Base-by-base conservation (phyloP, 2,888 invertebrate genomes). In the Coenonympha glycerion region DNA sequence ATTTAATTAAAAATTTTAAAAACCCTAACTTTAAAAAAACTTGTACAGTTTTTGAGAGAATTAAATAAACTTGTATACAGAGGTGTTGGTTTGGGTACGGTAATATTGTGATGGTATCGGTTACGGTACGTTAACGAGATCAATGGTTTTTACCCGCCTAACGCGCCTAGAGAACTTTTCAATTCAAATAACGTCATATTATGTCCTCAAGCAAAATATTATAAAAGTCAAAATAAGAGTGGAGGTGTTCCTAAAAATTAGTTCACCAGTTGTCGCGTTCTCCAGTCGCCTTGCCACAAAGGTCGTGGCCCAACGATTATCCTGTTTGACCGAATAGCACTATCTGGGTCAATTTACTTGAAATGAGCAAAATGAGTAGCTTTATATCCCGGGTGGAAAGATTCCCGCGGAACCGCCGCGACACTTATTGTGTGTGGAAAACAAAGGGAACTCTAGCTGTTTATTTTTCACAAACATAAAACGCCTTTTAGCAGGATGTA, bases 301-400 rank as follows among this genome's bases (percentile, higher is more conserved):
- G 31, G 3, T 3, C 9, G 9, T 15, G 31, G 31, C 31, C 31
- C 9, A 9, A 5, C 31, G 1, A 9, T 33, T 15, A 55, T 55
- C 52, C 49, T 47, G 47, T 47, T 34, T 48, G 48, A 42, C 49
- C 44, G 46, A 42, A 6, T 34, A 33, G 18, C 47, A 33, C 19
- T 47, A 52, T 55, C 40, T 50, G 26, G 39, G 53, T 37, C 52
- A 49, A 44, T 44, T 44, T 52, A n/a, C 37, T 37, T 8, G 24
- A 26, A 37, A 47, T 21, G 26, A 42, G 13, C 28, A 26, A n/a
- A 24, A 30, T 41, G 8, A 22, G 16, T n/a, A 33, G 31, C 13
- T 33, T 22, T 33, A 31, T 44, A 15, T 11, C 13, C n/a, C n/a
- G n/a, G n/a, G 30, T 6, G 11, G 18, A 26, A 30, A 28, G 30